Conservation (phyloP, 2,797 vertebrate genomes). For the Harpagifer antarcticus region DNA sequence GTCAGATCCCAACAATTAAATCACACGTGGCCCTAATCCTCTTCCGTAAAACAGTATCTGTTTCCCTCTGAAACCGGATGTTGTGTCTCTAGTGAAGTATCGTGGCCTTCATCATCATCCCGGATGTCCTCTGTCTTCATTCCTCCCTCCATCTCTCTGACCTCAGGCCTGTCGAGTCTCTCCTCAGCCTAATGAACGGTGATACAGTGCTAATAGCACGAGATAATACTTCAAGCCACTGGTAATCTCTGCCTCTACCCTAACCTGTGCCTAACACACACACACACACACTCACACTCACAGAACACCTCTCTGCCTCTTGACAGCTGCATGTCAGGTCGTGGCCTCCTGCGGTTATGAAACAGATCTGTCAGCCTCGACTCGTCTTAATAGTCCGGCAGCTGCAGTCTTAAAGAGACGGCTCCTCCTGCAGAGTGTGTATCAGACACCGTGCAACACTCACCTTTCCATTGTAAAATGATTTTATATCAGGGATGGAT, state of each 20-base stretch:
- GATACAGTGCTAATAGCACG: constrained; percentile 81
- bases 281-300: constrained; percentile 10
- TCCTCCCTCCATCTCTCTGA: background rate
- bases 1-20: too few species aligned
- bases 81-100: constrained; percentile 43
- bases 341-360: constrained; percentile 65
- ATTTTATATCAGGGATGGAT: too few species aligned
- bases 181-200: constrained; percentile 80
- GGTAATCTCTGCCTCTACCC: constrained; percentile 76
- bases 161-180: constrained; percentile 56
- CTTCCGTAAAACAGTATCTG: background rate
- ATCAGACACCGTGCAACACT: too few species aligned
- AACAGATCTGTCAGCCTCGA: constrained; percentile 58
- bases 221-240: constrained; percentile 80
- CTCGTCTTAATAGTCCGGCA: constrained; percentile 57
- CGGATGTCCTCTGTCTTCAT: constrained; percentile 24
- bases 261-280: constrained; percentile 4
- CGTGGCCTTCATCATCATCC: constrained; percentile 35
- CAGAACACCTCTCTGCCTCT: constrained; percentile 9
- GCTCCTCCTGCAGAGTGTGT: constrained; percentile 35
- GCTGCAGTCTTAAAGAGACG: constrained; percentile 63
- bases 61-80: constrained; percentile 38
- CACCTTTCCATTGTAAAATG: too few species aligned
- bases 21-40: background rate
- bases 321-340: constrained; percentile 67